phyloP scores from a whole-genome alignment of 2,113 vertebrate species.

The Abramis brama region DNA sequence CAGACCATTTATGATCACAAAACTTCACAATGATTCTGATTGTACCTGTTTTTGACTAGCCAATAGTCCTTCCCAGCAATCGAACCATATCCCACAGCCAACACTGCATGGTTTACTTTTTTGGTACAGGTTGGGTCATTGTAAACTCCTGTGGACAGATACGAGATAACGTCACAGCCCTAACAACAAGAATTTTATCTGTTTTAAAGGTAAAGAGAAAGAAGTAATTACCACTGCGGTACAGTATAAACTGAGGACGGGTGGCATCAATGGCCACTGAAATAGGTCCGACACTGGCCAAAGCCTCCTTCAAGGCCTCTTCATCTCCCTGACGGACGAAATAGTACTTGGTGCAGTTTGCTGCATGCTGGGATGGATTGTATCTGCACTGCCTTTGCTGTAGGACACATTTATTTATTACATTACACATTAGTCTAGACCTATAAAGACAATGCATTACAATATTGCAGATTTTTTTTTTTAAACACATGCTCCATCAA shows the following conservation, averaged over 20 bases:
- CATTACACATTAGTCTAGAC: neutral
- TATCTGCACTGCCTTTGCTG: conserved; percentile 82
- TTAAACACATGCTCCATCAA: too few relatives aligned
- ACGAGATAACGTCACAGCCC: too few relatives aligned
- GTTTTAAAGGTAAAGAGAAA: neutral
- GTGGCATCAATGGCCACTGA: conserved; percentile 86
- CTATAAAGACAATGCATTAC: neutral
- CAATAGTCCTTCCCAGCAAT: conserved; percentile 84
- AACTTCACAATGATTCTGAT: neutral
- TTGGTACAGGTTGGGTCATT: conserved; percentile 79
- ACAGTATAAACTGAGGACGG: conserved; percentile 77
- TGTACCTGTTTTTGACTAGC: conserved; percentile 96
- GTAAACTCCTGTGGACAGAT: conserved; percentile 81
- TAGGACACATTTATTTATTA: neutral
- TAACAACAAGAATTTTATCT: neutral
- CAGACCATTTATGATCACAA: neutral
- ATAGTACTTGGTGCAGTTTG: conserved; percentile 81
- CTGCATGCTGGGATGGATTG: conserved; percentile 70
- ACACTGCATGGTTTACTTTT: conserved; percentile 81
- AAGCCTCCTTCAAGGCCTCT: conserved; percentile 69
- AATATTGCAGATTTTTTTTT: neutral
- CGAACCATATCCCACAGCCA: conserved; percentile 85
- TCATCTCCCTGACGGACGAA: conserved; percentile 73
- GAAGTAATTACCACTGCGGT: conserved; percentile 61
- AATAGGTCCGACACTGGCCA: conserved; percentile 86